Conservation (phyloP, 1,140 invertebrate species). For the Caerostris extrusa region DNA sequence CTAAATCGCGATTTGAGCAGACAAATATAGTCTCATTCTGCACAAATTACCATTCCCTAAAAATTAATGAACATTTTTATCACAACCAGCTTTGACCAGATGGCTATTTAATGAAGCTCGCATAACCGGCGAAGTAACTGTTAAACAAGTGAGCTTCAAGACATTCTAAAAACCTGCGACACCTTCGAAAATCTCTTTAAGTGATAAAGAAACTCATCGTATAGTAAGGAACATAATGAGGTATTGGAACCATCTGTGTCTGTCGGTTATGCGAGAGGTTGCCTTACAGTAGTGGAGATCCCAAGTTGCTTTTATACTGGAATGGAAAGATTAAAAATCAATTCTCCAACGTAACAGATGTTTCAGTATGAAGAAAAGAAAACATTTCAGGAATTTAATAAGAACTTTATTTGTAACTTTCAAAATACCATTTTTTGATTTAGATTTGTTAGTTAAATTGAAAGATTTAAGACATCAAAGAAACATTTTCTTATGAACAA, state of each 20-base stretch:
- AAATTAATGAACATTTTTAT: not conserved
- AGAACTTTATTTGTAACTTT: not conserved
- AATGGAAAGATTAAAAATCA: slow-evolving; percentile 6
- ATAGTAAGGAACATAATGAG: not conserved
- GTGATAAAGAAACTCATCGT: slow-evolving; percentile 35
- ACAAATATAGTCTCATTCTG: not conserved
- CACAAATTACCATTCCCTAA: not conserved
- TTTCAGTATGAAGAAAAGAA: not conserved
- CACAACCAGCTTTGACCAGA: not conserved
- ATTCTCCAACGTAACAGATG: slow-evolving; percentile 23
- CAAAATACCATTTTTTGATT: not conserved
- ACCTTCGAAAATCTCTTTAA: not conserved
- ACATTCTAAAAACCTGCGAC: slow-evolving; percentile 16
- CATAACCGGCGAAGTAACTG: not conserved
- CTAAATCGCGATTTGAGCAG: not conserved
- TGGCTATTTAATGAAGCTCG: slow-evolving; percentile 3
- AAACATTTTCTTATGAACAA: too few species aligned
- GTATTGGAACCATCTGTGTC: slow-evolving; percentile 1
- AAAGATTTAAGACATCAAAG: too few species aligned
- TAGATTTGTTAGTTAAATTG: too few species aligned
- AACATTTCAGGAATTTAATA: not conserved
- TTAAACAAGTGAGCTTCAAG: not conserved
- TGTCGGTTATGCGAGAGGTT: not conserved
- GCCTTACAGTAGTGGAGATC: not conserved
- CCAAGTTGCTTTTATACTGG: slow-evolving; percentile 8